Evolutionary conservation across 2,113 vertebrate species (phyloP).

Genomic region (Scortum barcoo): DNA sequence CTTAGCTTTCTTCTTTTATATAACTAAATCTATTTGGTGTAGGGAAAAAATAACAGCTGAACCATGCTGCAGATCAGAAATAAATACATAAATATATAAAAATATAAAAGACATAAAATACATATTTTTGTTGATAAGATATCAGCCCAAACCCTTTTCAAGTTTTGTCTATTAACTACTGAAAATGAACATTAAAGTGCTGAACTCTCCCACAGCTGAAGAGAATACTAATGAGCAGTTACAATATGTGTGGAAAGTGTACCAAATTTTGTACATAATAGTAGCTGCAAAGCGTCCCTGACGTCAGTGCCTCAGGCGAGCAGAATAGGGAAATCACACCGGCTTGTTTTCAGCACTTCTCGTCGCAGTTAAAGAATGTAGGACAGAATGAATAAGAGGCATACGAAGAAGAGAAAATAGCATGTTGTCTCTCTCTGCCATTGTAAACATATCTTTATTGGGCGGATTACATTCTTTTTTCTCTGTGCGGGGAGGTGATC

Average conservation of each 20-base stretch:
- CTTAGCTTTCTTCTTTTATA: constrained; percentile 12
- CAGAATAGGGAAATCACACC: background rate
- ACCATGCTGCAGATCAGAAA: background rate
- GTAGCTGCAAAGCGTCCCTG: constrained; percentile 32
- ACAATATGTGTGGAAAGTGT: background rate
- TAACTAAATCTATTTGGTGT: constrained; percentile 15
- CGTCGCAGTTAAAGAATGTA: constrained; percentile 46
- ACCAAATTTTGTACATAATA: constrained; percentile 21
- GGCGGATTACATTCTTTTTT: constrained; percentile 23
- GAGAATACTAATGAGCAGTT: constrained; percentile 3
- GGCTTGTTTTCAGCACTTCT: constrained; percentile 35
- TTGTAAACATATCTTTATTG: constrained; percentile 52
- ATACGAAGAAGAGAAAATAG: constrained; percentile 45
- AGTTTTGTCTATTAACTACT: constrained; percentile 5
- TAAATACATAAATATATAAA: too few relatives aligned
- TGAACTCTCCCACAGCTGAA: background rate
- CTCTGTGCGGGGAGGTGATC: background rate
- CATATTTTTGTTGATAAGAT: background rate
- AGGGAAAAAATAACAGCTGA: background rate
- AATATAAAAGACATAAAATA: background rate
- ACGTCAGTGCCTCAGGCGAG: constrained; percentile 5
- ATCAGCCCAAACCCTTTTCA: background rate
- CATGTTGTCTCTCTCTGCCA: constrained; percentile 31
- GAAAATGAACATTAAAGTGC: constrained; percentile 7
- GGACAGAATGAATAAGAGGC: constrained; percentile 40